Percentiles rank a stretch among this genome's conserved stretches.
Evolutionary conservation across 1,140 invertebrate genomes (phyloP).

Genomic region (Armadillidium nasatum): DNA sequence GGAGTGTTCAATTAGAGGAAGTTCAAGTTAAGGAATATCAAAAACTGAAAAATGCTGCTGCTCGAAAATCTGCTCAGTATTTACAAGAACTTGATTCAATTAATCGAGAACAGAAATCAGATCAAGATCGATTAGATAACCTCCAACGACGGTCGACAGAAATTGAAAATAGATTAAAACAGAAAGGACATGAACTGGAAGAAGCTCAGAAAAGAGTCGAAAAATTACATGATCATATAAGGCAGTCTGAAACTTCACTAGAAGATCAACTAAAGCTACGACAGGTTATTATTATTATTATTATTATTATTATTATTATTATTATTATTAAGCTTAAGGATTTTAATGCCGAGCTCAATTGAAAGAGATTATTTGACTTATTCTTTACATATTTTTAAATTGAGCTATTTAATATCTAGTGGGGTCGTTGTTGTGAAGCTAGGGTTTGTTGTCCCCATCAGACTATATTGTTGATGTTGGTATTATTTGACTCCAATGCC

Average conservation of each 20-base stretch:
- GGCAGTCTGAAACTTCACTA: conserved; percentile 75
- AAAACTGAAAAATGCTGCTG: conserved; percentile 90
- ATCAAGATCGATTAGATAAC: conserved; percentile 92
- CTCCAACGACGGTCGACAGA: conserved; percentile 69
- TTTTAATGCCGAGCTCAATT: too few relatives aligned
- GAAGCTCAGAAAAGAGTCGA: conserved; percentile 90
- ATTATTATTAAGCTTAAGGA: too few relatives aligned
- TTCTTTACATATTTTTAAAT: too few relatives aligned
- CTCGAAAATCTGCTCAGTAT: conserved; percentile 80
- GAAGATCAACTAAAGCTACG: conserved; percentile 80
- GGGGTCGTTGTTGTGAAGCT: too few relatives aligned
- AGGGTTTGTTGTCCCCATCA: too few relatives aligned
- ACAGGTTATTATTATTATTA: conserved; percentile 33
- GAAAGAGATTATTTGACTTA: too few relatives aligned
- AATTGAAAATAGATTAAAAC: conserved; percentile 78
- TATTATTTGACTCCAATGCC: too few relatives aligned
- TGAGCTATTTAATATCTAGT: too few relatives aligned
- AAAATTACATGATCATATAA: conserved; percentile 91
- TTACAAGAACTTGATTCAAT: conserved; percentile 91
- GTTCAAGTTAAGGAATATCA: conserved; percentile 94
- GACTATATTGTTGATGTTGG: too few relatives aligned
- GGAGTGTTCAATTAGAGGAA: conserved; percentile 88
- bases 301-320: neutral
- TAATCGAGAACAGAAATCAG: conserved; percentile 94
- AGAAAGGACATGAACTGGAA: conserved; percentile 87